Evolutionary conservation across 2,797 vertebrate species (phyloP), one percentile per base, ranked within the genome.

Genomic region (Odontamblyopus rebecca): DNA sequence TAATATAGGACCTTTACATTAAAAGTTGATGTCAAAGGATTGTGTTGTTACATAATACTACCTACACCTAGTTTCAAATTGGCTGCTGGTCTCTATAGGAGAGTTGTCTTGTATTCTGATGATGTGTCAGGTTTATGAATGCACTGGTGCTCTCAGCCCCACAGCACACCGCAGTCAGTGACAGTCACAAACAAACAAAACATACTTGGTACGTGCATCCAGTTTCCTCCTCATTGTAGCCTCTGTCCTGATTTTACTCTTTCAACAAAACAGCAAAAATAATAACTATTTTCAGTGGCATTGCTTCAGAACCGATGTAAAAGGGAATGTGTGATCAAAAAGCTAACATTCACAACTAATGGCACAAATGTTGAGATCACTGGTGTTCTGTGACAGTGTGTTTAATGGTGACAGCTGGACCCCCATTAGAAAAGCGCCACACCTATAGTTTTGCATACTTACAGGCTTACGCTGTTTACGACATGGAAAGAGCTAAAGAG

Each of bases 381-480:
- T 54, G 72, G 69, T 44, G 60, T 74, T 29, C 7, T 68, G 18
- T n/a, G 13, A 6, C 3, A n/a, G 3, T 35, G 30, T 48, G 68
- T 71, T 69, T 30, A 67, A 67, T 69, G 68, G 50, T 74, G 18
- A 30, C 13, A 67, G 68, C 69, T 27, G 54, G 48, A 27, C 16
- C 64, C 35, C 69, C 78, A 54, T 77, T 41, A 74, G 1, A 27
- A 79, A 69, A 73, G 57, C 4, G 1, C 23, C 74, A 61, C 76
- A 54, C 67, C 57, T 61, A 72, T 67, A 75, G 51, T 76, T 78
- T 83, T 80, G 57, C 70, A 73, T 32, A 78, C 70, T 71, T 69
- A 71, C 77, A 79, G 82, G 75, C 74, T 82, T 75, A 84, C 72
- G 29, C 68, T 74, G 76, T 90, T 89, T 88, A 81, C 78, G 41